Percentiles rank a stretch among this genome's conserved stretches.
These are phyloP conservation scores for Peromyscus eremicus DNA, from an alignment of 2,797 vertebrate genomes.

Conservation along the genomic window DNA sequence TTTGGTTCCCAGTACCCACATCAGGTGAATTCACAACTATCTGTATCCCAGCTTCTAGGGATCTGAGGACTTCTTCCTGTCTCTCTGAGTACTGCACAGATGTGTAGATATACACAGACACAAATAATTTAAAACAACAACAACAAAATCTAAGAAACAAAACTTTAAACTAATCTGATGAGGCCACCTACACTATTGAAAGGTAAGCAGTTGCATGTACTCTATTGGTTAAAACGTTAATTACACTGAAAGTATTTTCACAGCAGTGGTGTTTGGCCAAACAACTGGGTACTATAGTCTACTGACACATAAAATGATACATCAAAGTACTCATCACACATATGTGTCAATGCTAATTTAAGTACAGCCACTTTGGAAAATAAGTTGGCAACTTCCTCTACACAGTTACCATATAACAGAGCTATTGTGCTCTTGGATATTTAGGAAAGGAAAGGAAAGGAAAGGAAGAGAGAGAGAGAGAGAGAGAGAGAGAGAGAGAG, in stretches of 20 bases:
- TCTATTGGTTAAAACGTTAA: conserved; percentile 39
- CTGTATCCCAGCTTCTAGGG: neutral
- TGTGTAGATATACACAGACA: neutral
- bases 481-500: no score
- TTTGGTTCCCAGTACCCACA: neutral
- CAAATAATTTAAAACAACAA: neutral
- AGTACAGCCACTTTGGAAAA: neutral
- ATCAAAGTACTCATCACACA: neutral
- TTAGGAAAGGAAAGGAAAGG: neutral
- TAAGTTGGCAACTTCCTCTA: conserved; percentile 19
- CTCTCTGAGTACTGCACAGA: neutral
- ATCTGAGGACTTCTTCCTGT: neutral
- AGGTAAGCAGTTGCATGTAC: neutral
- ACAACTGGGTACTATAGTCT: neutral
- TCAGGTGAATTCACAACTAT: neutral
- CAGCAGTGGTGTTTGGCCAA: neutral
- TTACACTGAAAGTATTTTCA: conserved; percentile 44
- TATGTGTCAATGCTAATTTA: neutral
- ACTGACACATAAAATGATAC: neutral
- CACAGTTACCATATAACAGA: neutral
- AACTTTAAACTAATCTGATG: neutral
- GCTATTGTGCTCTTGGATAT: conserved; percentile 1
- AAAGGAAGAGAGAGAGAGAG: no score
- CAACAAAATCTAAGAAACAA: neutral
- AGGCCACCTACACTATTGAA: neutral